Evolutionary conservation across 2,888 invertebrate species (phyloP).

Genomic region (Eupeodes luniger): DNA sequence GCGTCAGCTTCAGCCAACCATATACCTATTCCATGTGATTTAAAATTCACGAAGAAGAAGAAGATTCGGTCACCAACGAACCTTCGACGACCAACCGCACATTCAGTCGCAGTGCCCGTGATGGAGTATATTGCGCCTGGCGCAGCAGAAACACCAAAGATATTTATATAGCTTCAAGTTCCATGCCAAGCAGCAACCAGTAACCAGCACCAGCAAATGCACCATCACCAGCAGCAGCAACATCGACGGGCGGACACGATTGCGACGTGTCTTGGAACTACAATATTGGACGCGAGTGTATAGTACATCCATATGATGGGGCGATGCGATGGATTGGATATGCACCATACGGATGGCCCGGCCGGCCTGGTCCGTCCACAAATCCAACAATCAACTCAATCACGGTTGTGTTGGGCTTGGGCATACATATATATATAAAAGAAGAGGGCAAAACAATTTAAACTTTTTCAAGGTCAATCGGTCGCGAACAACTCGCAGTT

Average conservation of each 20-base stretch:
- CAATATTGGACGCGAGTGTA: conserved; percentile 53
- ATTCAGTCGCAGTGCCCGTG: conserved; percentile 36
- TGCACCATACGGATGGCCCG: conserved; percentile 29
- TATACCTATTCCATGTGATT: conserved; percentile 42
- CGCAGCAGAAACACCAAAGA: conserved; percentile 55
- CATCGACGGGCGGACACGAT: conserved; percentile 57
- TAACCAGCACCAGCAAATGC: not conserved
- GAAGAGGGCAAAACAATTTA: conserved; percentile 71
- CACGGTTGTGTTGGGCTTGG: conserved; percentile 13
- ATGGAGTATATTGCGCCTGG: conserved; percentile 51
- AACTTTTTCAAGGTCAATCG: conserved; percentile 76
- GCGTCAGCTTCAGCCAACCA: conserved; percentile 8
- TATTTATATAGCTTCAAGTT: conserved; percentile 62
- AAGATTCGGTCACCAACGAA: conserved; percentile 57
- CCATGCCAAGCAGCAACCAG: not conserved
- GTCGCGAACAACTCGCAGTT: conserved; percentile 65
- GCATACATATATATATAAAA: not conserved
- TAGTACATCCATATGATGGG: conserved; percentile 47
- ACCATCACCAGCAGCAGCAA: not conserved
- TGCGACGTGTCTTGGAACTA: conserved; percentile 71
- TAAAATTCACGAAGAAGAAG: conserved; percentile 63
- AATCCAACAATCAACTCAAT: conserved; percentile 51
- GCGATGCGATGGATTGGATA: conserved; percentile 20
- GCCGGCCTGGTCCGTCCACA: not conserved
- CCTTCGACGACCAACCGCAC: conserved; percentile 12